These are phyloP conservation scores for Acrocephalus kingi DNA, from an alignment of 2,113 vertebrate species.

Conservation along the genomic window DNA sequence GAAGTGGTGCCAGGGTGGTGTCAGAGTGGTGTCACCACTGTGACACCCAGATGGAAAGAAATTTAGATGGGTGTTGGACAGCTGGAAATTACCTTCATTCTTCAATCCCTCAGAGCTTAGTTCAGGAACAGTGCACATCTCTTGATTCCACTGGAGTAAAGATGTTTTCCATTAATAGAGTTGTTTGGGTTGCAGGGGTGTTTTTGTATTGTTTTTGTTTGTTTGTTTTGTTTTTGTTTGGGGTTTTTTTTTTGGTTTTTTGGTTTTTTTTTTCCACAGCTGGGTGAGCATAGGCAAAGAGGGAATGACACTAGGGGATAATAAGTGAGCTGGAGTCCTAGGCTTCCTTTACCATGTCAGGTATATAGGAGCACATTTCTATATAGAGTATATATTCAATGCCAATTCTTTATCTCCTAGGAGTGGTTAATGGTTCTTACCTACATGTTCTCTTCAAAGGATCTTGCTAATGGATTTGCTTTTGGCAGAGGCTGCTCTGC, in stretches of 20 bases:
- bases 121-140: background rate
- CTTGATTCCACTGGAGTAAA: background rate
- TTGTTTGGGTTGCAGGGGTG: background rate
- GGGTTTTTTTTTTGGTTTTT: too few species aligned
- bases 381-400: background rate
- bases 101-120: background rate
- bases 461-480: background rate
- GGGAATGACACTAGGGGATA: background rate
- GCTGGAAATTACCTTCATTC: background rate
- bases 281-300: background rate
- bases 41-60: background rate
- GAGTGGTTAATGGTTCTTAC: conserved; percentile 7
- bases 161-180: background rate
- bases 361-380: background rate
- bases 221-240: too few species aligned
- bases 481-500: background rate
- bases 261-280: background rate
- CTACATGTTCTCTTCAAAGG: conserved; percentile 7
- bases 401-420: background rate
- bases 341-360: background rate
- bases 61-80: background rate
- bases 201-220: too few species aligned
- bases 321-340: background rate
- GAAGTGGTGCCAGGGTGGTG: background rate
- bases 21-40: background rate